Conservation (phyloP, 2,113 vertebrate species). For the Cygnus atratus region DNA sequence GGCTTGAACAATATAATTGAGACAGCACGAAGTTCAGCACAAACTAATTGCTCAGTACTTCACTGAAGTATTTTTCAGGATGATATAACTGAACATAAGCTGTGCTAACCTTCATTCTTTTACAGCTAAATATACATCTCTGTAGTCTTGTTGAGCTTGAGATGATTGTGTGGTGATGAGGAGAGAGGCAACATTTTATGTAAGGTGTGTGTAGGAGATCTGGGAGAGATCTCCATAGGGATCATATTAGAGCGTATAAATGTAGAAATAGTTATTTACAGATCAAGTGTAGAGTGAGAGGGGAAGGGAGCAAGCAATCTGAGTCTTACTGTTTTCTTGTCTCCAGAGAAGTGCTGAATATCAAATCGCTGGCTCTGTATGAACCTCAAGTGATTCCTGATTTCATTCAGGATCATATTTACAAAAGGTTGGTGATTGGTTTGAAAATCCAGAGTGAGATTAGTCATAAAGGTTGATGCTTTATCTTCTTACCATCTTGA, state of each 20-base stretch:
- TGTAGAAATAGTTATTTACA: background rate
- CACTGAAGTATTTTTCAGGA: background rate
- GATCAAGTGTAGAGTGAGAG: background rate
- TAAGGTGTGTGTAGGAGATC: conserved; percentile 52
- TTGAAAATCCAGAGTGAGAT: background rate
- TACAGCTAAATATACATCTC: conserved; percentile 51
- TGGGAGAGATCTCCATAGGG: conserved; percentile 10
- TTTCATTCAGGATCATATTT: background rate
- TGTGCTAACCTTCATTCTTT: conserved; percentile 27
- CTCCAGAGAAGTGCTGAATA: background rate
- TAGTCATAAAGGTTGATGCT: background rate
- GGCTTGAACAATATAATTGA: background rate
- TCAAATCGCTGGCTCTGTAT: background rate
- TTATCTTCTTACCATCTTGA: background rate
- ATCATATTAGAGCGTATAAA: background rate
- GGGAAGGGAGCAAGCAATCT: background rate
- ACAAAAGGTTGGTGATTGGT: background rate
- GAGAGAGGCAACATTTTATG: conserved; percentile 36
- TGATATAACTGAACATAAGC: conserved; percentile 25
- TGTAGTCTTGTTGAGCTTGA: conserved; percentile 13
- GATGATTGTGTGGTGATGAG: conserved; percentile 13
- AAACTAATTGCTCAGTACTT: background rate
- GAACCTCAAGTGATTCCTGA: background rate
- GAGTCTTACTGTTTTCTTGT: background rate
- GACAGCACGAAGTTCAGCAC: background rate